phyloP scores from a whole-genome alignment of 2,888 invertebrate species.

The Xanthia icteritia region DNA sequence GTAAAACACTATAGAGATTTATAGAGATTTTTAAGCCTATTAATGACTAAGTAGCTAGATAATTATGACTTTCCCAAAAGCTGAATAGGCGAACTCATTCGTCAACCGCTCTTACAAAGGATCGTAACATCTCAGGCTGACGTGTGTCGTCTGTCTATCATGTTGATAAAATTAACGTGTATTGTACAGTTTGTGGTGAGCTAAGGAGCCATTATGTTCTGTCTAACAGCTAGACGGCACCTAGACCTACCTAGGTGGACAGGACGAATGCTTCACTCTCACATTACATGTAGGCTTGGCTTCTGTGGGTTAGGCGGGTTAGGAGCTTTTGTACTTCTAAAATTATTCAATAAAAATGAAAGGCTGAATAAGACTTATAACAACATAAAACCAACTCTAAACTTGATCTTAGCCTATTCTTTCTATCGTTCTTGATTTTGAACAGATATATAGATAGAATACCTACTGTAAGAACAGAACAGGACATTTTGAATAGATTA shows the following conservation, averaged over 20 bases:
- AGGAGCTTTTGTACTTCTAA: not conserved
- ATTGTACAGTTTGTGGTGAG: slow-evolving; percentile 8
- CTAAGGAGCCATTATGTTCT: slow-evolving; percentile 17
- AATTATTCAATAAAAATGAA: no score
- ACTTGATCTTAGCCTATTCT: no score
- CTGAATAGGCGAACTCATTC: slow-evolving; percentile 10
- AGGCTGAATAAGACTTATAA: no score
- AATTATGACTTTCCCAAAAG: slow-evolving; percentile 3
- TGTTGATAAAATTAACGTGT: slow-evolving; percentile 19
- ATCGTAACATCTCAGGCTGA: slow-evolving; percentile 8
- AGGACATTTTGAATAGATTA: not conserved
- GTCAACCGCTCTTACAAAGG: slow-evolving; percentile 4
- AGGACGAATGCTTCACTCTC: not conserved
- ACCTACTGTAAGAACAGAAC: not conserved
- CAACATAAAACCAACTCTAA: no score
- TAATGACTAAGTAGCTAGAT: not conserved
- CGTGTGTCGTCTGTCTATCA: slow-evolving; percentile 11
- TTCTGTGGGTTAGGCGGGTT: not conserved
- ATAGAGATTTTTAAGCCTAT: not conserved
- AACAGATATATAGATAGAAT: not conserved
- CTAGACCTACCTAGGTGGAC: not conserved
- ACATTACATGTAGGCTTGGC: slow-evolving; percentile 12
- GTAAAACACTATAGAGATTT: not conserved
- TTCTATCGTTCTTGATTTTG: not conserved
- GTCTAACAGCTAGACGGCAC: slow-evolving; percentile 9